Base-by-base conservation (phyloP, 2,797 vertebrate genomes). In the Chaetodon trifasciatus region DNA sequence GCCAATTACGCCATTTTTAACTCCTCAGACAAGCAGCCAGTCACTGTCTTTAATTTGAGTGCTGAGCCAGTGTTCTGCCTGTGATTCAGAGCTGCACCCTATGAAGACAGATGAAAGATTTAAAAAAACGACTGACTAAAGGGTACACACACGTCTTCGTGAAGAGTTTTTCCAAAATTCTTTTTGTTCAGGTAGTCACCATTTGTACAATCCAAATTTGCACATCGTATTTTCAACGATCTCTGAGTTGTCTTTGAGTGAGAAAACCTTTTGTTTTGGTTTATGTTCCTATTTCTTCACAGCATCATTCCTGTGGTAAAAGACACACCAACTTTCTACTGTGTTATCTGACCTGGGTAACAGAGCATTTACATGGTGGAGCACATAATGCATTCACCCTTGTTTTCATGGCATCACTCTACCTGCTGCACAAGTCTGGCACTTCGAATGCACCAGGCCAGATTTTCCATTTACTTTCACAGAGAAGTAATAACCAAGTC, bases 1-100 rank as follows among this genome's bases (percentile, higher is more conserved):
- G 91, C 90, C 92, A 95, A 94, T 96, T 96, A 95, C 76, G 55
- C 92, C 88, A 81, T 93, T 93, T 95, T 94, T 93, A 94, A 91
- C 93, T 90, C 76, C 60, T 35, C 40, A 84, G 76, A 77, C 83
- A 61, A 82, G 79, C 78, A 81, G 89, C 75, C 81, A 70, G 78
- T 70, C 83, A 63, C 68, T 64, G 86, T 85, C 93, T 96, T 88
- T 95, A 94, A 95, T 95, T 95, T 92, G 70, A 84, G 83, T 19
- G 23, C 64, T 46, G 61, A 81, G 78, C 76, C 81, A 89, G 72
- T 73, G 47, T 74, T 46, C 19, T 73, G 86, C 74, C 89, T 91
- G 84, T 86, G 85, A 86, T 90, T 92, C 78, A 74, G 75, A 77
- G 68, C 69, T 66, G 72, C 57, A n/a, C 60, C 62, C 74, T 15